Base-by-base conservation (phyloP, 2,888 invertebrate genomes). In the Spisula solida region DNA sequence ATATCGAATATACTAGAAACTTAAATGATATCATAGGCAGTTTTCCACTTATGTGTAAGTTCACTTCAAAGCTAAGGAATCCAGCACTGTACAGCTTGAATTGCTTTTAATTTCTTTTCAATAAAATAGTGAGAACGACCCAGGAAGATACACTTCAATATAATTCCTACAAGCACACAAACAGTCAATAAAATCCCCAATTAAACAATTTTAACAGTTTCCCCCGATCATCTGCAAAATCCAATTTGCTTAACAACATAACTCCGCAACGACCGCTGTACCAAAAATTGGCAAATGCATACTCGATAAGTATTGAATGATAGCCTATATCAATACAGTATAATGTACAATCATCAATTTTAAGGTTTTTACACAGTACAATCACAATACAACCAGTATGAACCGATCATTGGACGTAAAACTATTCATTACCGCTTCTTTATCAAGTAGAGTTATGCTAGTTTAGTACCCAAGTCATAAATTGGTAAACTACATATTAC, bases 241-340 rank as follows among this genome's bases (percentile, higher is more conserved):
- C 34, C 29, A 31, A 18, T 75, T 75, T 34, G 75, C 75, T 75
- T 75, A 75, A 75, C 75, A 34, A 75, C 75, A 34, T 34, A 18
- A 75, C 34, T 75, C 34, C 29, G 75, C 18, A 34, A 75, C 75
- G 75, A 16, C 75, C 75, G 75, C 75, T 75, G 75, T 75, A 75
- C 75, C 75, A 75, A 75, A 75, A 75, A 18, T 75, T 75, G 75
- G 75, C 75, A 75, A 75, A 75, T 34, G 34, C 75, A 34, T 75
- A 75, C 75, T 31, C 31, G 75, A 80, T 51, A 70, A 79, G 8
- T n/a, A 56, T 41, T 85, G 55, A 85, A 85, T 56, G 79, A 85
- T 85, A 31, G 55, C 85, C 85, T 55, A 85, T 85, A 85, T 85
- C 85, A 85, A 85, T 85, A 55, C 78, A 10, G n/a, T n/a, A 31